Percentiles rank a stretch among this genome's conserved stretches.
Conservation (phyloP, 2,888 invertebrate genomes). For the Sarcophaga variegata region DNA sequence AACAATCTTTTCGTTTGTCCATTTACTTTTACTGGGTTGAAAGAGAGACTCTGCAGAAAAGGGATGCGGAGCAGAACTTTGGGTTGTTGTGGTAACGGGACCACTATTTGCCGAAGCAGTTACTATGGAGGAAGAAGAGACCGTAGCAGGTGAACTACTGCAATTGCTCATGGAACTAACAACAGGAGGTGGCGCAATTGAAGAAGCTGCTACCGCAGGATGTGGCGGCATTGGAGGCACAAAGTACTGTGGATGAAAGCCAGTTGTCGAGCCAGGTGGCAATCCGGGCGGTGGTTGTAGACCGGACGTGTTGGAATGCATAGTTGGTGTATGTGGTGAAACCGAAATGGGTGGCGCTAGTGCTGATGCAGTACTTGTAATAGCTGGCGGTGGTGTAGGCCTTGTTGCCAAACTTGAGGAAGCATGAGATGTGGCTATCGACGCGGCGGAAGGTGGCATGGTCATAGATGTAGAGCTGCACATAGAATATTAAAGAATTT, state of each 20-base stretch:
- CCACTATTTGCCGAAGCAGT: conserved; percentile 72
- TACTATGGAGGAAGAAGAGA: conserved; percentile 65
- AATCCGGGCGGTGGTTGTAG: conserved; percentile 84
- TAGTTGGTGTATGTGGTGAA: conserved; percentile 79
- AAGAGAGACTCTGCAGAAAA: conserved; percentile 94
- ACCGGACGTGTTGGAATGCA: conserved; percentile 85
- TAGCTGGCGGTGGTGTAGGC: conserved; percentile 83
- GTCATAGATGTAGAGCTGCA: conserved; percentile 70
- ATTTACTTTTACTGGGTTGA: conserved; percentile 88
- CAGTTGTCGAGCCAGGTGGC: conserved; percentile 79
- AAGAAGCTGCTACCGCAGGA: conserved; percentile 55
- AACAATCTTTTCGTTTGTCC: background rate
- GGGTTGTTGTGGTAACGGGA: conserved; percentile 69
- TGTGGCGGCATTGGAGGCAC: conserved; percentile 66
- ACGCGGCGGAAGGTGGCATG: conserved; percentile 75
- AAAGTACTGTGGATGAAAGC: conserved; percentile 67
- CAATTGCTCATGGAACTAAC: conserved; percentile 42
- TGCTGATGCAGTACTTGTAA: conserved; percentile 71
- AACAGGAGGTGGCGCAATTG: conserved; percentile 42
- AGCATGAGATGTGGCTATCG: conserved; percentile 79
- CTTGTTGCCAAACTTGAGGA: conserved; percentile 83
- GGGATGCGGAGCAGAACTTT: conserved; percentile 88
- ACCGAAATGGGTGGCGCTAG: conserved; percentile 81
- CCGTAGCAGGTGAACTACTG: conserved; percentile 65
- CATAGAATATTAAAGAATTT: conserved; percentile 46